phyloP scores from a whole-genome alignment of 2,888 invertebrate genomes.

The Mycalesis mineus region DNA sequence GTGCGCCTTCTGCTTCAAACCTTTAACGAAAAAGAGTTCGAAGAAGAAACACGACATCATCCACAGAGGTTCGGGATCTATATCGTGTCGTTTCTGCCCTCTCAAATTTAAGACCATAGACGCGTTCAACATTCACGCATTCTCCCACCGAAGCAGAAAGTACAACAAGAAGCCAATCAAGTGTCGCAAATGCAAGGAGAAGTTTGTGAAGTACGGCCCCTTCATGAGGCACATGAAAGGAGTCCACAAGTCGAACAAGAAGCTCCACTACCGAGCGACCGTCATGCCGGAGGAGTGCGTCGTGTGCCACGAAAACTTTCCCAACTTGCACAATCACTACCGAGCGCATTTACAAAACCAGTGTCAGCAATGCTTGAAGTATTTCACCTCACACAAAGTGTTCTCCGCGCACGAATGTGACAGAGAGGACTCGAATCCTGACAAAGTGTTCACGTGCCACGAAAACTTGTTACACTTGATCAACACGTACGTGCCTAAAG shows the following conservation, averaged over 20 bases:
- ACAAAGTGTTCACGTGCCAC: slow-evolving; percentile 61
- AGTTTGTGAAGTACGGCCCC: slow-evolving; percentile 66
- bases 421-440: slow-evolving; percentile 54
- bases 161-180: slow-evolving; percentile 67
- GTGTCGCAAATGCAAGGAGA: slow-evolving; percentile 64
- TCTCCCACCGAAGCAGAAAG: slow-evolving; percentile 68
- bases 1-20: slow-evolving; percentile 72
- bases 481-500: slow-evolving; percentile 59
- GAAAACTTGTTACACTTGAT: slow-evolving; percentile 53
- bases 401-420: slow-evolving; percentile 59
- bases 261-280: slow-evolving; percentile 61
- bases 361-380: slow-evolving; percentile 68
- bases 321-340: slow-evolving; percentile 80
- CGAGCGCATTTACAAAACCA: slow-evolving; percentile 79
- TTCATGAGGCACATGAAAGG: slow-evolving; percentile 66
- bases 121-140: slow-evolving; percentile 71
- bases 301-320: slow-evolving; percentile 78
- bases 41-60: slow-evolving; percentile 57
- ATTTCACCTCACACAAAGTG: slow-evolving; percentile 59
- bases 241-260: slow-evolving; percentile 59
- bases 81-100: slow-evolving; percentile 70
- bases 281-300: slow-evolving; percentile 77
- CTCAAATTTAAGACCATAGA: slow-evolving; percentile 71
- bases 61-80: slow-evolving; percentile 64
- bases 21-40: slow-evolving; percentile 56